Evolutionary conservation across 1,140 invertebrate species (phyloP).

Genomic region (Acromyrmex charruanus): DNA sequence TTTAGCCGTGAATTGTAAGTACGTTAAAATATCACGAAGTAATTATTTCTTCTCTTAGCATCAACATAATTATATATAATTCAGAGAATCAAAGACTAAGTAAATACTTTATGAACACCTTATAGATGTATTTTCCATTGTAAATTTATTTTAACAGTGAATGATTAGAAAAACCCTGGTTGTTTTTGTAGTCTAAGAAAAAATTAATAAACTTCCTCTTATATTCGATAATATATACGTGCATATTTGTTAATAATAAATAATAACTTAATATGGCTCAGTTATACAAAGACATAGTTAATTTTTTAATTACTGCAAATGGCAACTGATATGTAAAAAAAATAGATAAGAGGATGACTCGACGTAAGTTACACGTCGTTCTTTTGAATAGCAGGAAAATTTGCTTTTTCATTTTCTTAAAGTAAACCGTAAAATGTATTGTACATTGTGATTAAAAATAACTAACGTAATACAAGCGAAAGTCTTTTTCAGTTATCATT

Average conservation of each 20-base stretch:
- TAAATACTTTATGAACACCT: too few species aligned
- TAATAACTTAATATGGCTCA: neutral
- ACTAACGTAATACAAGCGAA: neutral
- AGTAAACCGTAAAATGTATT: neutral
- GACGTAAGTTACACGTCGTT: neutral
- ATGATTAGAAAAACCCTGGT: neutral
- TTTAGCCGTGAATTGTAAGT: too few species aligned
- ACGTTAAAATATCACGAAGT: too few species aligned
- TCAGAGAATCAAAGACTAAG: too few species aligned
- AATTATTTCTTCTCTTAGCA: too few species aligned
- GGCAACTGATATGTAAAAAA: neutral
- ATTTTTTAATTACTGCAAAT: neutral
- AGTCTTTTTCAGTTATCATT: neutral
- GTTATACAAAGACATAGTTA: neutral
- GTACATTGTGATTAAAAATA: neutral
- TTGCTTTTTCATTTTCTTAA: neutral
- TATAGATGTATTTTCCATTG: neutral
- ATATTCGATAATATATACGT: neutral
- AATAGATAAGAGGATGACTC: constrained; percentile 19
- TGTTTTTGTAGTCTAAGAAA: neutral
- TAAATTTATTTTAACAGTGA: neutral
- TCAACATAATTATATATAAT: too few species aligned
- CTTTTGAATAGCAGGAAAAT: neutral
- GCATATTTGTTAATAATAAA: neutral
- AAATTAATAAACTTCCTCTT: neutral